phyloP scores from a whole-genome alignment of 2,888 invertebrate species.

The Erebia aethiops region DNA sequence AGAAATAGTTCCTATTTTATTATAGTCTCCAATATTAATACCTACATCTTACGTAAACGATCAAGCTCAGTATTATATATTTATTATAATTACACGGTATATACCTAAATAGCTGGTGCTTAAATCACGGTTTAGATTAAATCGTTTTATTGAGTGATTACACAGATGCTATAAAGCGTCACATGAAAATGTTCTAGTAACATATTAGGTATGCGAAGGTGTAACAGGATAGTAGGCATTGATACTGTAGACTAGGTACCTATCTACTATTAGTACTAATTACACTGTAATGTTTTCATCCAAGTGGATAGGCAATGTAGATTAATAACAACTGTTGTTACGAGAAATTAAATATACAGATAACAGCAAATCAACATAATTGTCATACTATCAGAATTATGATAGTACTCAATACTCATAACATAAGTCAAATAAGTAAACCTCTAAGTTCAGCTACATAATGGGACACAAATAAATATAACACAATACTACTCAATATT shows the following conservation, averaged over 20 bases:
- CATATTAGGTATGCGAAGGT: background rate
- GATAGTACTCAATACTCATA: too few relatives aligned
- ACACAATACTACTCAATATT: too few relatives aligned
- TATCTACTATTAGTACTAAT: too few relatives aligned
- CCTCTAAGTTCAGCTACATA: too few relatives aligned
- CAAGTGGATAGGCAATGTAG: background rate
- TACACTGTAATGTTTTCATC: background rate
- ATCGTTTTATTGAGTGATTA: constrained; percentile 22
- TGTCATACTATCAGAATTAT: too few relatives aligned
- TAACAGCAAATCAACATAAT: too few relatives aligned
- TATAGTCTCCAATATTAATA: constrained; percentile 4
- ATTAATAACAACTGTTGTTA: too few relatives aligned
- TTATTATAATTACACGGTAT: background rate
- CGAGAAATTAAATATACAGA: too few relatives aligned
- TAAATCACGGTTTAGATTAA: constrained; percentile 22
- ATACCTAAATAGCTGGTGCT: constrained; percentile 5
- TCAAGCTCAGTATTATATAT: background rate
- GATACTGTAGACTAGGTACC: too few relatives aligned
- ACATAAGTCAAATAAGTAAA: too few relatives aligned
- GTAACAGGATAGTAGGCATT: constrained; percentile 5
- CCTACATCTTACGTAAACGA: background rate
- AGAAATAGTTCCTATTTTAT: background rate
- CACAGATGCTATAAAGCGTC: constrained; percentile 22
- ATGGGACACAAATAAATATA: too few relatives aligned
- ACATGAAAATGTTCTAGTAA: constrained; percentile 4